Percentiles rank a stretch among this genome's conserved stretches.
phyloP scores from a whole-genome alignment of 2,797 vertebrate genomes.

The Gymnocypris eckloni region DNA sequence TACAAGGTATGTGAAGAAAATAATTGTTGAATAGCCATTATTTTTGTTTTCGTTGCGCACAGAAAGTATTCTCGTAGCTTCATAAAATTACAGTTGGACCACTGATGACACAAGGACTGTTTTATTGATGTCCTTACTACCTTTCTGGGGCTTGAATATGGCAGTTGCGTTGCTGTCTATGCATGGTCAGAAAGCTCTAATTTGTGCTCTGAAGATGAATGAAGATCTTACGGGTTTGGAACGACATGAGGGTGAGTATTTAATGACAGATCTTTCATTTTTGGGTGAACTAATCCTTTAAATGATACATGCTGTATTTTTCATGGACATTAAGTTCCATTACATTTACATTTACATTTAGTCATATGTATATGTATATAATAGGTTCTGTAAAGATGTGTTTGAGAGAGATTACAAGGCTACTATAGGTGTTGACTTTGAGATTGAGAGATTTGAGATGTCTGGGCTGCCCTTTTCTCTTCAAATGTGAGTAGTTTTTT shows the following conservation, averaged over 20 bases:
- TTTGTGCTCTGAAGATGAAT: not conserved
- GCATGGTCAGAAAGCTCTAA: too few species aligned
- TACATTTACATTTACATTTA: too few species aligned
- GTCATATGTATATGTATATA: not conserved
- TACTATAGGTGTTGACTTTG: constrained; percentile 94
- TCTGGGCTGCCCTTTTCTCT: constrained; percentile 86
- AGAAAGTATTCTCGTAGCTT: too few species aligned
- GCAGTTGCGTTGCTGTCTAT: too few species aligned
- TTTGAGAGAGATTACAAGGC: constrained; percentile 93
- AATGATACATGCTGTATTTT: not conserved
- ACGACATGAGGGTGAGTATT: not conserved
- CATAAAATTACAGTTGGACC: too few species aligned
- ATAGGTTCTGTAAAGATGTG: constrained; percentile 89
- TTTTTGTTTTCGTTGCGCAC: too few species aligned
- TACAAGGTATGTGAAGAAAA: too few species aligned
- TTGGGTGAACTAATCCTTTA: not conserved
- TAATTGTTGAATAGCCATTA: too few species aligned
- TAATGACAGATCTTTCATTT: not conserved
- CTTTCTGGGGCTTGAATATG: too few species aligned
- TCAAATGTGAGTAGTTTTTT: constrained; percentile 84
- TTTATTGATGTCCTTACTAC: too few species aligned
- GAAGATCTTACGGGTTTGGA: not conserved
- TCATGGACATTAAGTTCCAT: not conserved
- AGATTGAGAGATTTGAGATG: constrained; percentile 91
- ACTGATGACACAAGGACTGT: too few species aligned